Base-by-base conservation (phyloP, 2,797 vertebrate genomes). In the Martes flavigula region DNA sequence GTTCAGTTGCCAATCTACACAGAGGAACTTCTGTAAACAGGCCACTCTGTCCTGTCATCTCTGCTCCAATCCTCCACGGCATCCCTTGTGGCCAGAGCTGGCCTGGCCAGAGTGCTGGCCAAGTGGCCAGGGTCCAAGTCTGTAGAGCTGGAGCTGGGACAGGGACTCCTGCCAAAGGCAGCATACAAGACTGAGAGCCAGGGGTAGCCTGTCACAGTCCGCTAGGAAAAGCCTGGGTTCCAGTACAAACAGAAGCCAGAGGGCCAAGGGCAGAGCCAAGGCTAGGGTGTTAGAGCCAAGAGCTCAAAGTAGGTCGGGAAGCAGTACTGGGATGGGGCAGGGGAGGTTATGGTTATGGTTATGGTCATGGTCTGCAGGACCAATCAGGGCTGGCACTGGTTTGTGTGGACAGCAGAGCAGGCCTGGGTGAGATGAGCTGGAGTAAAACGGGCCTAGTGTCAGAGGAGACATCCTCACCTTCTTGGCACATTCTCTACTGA, bases 231-330 rank as follows among this genome's bases (percentile, higher is more conserved):
- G 73, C 87, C 90, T 81, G 56, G 23, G 77, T 88, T 96, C 90
- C 94, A 95, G 82, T 8, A 96, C 96, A 96, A 94, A 98, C 95
- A 97, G 97, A 96, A 98, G 97, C 96, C 96, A 75, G 90, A 90
- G 60, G n/a, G 68, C 86, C 83, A 75, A 91, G 68, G 68, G 30
- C 51, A n/a, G 35, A 96, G 72, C 94, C 93, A 93, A 97, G 86
- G 89, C 93, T 64, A 85, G 54, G 21, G 17, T 3, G 2, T 84
- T 3, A 13, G 70, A 96, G 93, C 90, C 96, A 97, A 94, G 90
- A 89, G 48, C 66, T 60, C 79, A 60, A 25, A 93, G 56, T 35
- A 58, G 66, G 43, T 82, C 40, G 54, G 38, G 70, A 81, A 35
- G 40, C 77, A 70, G 68, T 2, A 2, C 54, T 17, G 43, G 54